A percentile compares a stretch with the other conserved stretches of the same genome.
Evolutionary conservation across 2,113 vertebrate genomes (phyloP).

Genomic region (Aviceda subcristata): DNA sequence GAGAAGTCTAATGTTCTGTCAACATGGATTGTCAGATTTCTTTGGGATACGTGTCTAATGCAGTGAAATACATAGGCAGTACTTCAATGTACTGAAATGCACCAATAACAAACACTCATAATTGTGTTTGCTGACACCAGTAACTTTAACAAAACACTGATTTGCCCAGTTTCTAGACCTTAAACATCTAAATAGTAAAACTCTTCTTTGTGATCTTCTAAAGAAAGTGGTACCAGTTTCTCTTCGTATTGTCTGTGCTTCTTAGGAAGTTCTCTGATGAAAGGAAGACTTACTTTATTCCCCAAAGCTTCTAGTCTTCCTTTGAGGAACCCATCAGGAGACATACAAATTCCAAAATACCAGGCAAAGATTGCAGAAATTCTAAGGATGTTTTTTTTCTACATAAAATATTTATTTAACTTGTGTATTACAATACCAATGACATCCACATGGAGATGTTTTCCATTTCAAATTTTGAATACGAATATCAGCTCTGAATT

Average conservation of each 20-base stretch:
- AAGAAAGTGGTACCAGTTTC: neutral
- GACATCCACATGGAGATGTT: neutral
- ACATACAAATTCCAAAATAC: neutral
- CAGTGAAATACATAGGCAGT: neutral
- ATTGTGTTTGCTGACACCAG: neutral
- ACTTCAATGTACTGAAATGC: neutral
- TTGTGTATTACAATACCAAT: neutral
- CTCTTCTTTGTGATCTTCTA: neutral
- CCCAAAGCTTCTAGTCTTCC: neutral
- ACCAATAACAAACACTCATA: neutral
- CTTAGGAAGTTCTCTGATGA: neutral
- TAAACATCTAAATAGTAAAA: neutral
- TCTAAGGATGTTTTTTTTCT: neutral
- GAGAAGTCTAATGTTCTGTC: neutral
- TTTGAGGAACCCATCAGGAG: neutral
- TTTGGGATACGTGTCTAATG: rapidly evolving
- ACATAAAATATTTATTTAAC: neutral
- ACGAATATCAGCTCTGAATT: neutral
- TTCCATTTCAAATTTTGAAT: neutral
- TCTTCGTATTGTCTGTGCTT: neutral
- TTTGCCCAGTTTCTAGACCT: neutral
- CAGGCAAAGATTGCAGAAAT: neutral
- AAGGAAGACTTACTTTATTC: neutral
- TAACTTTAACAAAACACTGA: neutral
- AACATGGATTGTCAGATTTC: neutral